Evolutionary conservation across 2,113 vertebrate genomes (phyloP), one percentile per base, ranked within the genome.

Genomic region (Synchiropus splendidus): DNA sequence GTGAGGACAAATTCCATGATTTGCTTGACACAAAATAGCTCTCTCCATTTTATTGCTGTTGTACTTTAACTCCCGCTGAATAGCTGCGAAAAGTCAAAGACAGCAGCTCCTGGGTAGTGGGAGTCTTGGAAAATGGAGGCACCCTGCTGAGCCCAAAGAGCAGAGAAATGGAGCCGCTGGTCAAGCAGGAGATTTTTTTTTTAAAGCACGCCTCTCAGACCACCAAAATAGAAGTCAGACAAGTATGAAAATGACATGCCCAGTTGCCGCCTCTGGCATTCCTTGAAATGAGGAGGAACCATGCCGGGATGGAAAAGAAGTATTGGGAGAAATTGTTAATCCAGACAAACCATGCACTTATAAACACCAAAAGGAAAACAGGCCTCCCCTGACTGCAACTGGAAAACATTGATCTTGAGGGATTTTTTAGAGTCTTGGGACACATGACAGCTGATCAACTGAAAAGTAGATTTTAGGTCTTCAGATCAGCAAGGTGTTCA

Each of bases 241-340:
- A 54, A 45, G 71, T 61, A 54, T 69, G 70, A 67, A 69, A 69
- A 62, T 52, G 51, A 35, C 48, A 61, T 43, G 52, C 44, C 61
- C 48, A 21, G 16, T 61, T 53, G 50, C 35, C 32, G 36, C 18
- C 46, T 51, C 48, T 53, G 49, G 16, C 35, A 17, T 54, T 41
- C 43, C 42, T 31, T 41, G 52, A 52, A 36, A 46, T 30, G 17
- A 45, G 16, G 39, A 45, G 35, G 38, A 41, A 12, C n/a, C 59
- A 51, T 30, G 6, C 41, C 34, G 49, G 47, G 52, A 16, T 32
- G 36, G 17, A 37, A 49, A 45, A 45, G 21, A 41, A 18, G 32
- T 50, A 36, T 11, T 18, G 40, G 9, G 15, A 16, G 34, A 48
- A 39, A 27, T 39, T 44, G 9, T 39, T 15, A 45, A 4, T 54